A percentile compares a stretch with the other conserved stretches of the same genome.
Evolutionary conservation across 1,140 invertebrate species (phyloP).

Genomic region (Trichomalopsis sarcophagae): DNA sequence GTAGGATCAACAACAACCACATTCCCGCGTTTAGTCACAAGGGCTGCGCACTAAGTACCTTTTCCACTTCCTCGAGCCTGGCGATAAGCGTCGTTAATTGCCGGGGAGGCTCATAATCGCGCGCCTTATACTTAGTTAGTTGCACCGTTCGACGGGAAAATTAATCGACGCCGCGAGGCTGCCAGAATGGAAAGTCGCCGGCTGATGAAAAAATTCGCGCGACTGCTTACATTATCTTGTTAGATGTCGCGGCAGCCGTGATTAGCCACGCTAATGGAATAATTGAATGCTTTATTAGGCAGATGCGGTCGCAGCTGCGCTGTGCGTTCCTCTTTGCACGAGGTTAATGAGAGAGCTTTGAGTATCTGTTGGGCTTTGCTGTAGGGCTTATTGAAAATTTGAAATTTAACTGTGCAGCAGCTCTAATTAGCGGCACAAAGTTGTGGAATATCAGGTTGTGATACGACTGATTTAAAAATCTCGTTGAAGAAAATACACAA

Average conservation of each 20-base stretch:
- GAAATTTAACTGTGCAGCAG: background rate
- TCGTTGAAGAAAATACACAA: background rate
- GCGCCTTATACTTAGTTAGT: background rate
- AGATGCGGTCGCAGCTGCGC: background rate
- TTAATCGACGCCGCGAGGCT: conserved; percentile 11
- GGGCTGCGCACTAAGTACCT: background rate
- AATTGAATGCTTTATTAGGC: conserved; percentile 40
- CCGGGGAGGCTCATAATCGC: background rate
- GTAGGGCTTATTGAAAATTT: background rate
- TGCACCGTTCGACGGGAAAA: background rate
- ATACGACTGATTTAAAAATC: background rate
- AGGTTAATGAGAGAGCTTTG: background rate
- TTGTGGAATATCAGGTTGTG: background rate
- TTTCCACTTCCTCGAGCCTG: background rate
- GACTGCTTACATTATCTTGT: conserved; percentile 32
- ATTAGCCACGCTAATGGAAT: conserved; percentile 37
- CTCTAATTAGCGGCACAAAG: background rate
- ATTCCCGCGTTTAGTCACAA: background rate
- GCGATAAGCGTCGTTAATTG: background rate
- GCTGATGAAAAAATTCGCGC: conserved; percentile 12
- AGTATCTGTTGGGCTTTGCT: background rate
- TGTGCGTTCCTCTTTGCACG: background rate
- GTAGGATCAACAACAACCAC: background rate
- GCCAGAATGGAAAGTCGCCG: conserved; percentile 15
- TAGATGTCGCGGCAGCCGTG: conserved; percentile 17